Evolutionary conservation across 2,888 invertebrate genomes (phyloP).

Genomic region (Podabrus alpinus): DNA sequence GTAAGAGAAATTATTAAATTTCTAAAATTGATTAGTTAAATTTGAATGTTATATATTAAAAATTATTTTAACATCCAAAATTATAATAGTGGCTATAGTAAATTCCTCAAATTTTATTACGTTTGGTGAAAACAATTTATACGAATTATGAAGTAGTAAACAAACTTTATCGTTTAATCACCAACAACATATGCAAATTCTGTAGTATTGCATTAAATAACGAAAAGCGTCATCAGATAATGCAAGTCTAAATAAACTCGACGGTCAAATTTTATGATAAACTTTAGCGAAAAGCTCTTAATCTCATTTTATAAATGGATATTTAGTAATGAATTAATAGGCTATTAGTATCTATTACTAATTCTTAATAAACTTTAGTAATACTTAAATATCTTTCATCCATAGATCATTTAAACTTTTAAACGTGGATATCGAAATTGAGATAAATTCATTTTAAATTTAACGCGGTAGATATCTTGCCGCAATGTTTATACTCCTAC

Average conservation of each 20-base stretch:
- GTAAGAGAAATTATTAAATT: neutral
- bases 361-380: neutral
- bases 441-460: neutral
- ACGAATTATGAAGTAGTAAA: slow-evolving; percentile 36
- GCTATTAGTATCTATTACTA: neutral
- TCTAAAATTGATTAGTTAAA: neutral
- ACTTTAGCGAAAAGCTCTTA: slow-evolving; percentile 18
- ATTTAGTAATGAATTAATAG: slow-evolving; percentile 8
- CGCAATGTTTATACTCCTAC: neutral
- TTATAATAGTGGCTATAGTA: neutral
- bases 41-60: slow-evolving; percentile 1
- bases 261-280: slow-evolving; percentile 33
- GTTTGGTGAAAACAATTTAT: slow-evolving; percentile 30
- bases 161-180: slow-evolving; percentile 37
- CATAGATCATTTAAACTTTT: neutral
- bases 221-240: slow-evolving; percentile 23
- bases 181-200: slow-evolving; percentile 34
- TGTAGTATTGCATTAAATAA: slow-evolving; percentile 23
- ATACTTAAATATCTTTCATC: neutral
- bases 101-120: neutral
- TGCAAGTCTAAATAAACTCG: slow-evolving; percentile 23
- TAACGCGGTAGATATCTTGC: neutral
- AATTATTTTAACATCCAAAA: neutral
- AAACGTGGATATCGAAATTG: neutral
- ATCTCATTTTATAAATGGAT: slow-evolving; percentile 13